Conservation (phyloP, 2,113 vertebrate species). For the Delphinapterus leucas region DNA sequence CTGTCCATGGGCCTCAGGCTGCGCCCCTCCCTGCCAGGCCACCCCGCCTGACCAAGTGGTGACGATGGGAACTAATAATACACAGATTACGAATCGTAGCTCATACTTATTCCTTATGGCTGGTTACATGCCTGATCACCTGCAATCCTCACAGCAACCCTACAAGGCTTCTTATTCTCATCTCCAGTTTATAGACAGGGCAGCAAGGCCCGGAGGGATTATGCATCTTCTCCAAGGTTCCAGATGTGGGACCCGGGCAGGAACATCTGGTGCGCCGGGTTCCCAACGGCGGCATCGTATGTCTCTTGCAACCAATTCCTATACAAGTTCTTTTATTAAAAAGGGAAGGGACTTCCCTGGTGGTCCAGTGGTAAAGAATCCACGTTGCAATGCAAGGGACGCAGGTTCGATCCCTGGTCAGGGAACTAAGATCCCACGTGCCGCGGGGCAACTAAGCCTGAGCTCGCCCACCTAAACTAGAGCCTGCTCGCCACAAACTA, state of each 20-base stretch:
- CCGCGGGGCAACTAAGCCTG: too few relatives aligned
- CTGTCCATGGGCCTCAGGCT: neutral
- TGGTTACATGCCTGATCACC: too few relatives aligned
- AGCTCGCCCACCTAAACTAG: too few relatives aligned
- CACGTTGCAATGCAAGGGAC: too few relatives aligned
- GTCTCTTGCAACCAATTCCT: neutral
- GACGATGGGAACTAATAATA: fast-evolving
- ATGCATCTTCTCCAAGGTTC: too few relatives aligned
- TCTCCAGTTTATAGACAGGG: too few relatives aligned
- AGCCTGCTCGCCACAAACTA: too few relatives aligned
- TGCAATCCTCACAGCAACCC: neutral
- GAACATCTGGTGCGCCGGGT: fast-evolving
- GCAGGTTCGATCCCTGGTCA: too few relatives aligned
- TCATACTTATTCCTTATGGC: fast-evolving
- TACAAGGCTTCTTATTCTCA: fast-evolving
- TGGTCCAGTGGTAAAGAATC: too few relatives aligned
- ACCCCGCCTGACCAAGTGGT: too few relatives aligned
- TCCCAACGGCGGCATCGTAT: fast-evolving
- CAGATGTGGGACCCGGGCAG: fast-evolving
- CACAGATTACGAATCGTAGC: fast-evolving
- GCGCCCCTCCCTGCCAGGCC: neutral
- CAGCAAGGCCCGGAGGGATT: fast-evolving
- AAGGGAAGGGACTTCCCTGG: neutral
- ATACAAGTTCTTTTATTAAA: neutral
- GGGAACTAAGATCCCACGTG: too few relatives aligned